Evolutionary conservation across 2,797 vertebrate genomes (phyloP), one percentile per base, ranked within the genome.

Genomic region (Crypturellus tataupa): DNA sequence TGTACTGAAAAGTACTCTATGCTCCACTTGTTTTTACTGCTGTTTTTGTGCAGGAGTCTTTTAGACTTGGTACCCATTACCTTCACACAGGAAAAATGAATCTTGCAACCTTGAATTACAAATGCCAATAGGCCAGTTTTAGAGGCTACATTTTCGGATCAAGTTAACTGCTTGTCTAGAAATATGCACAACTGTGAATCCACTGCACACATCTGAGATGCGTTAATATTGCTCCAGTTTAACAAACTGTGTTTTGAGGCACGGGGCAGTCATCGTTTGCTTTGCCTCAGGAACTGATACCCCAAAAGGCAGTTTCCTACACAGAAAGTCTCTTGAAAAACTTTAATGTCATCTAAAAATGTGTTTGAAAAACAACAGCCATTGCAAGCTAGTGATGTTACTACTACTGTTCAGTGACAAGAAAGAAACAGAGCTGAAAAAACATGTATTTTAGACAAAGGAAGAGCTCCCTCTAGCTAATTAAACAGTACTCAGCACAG

Each of bases 401-500:
- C 87, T 83, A 80, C 78, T 24, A 51, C 47, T 49, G n/a, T 42
- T 85, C 49, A 70, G 58, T 9, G 19, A 72, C 2, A 29, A 83
- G 82, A 78, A 91, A 68, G 78, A 87, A 72, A 46, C 46, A 73
- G 14, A 60, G 59, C 73, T 84, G 65, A 80, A 89, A 51, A 1
- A 8, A 35, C 6, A 9, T 10, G 0, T 44, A 60, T 86, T 76
- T 89, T 86, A 64, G 78, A 65, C 75, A 67, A 63, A 49, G 87
- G 44, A 46, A 84, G 95, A 94, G 96, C 95, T 96, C 98, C 97
- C 97, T 97, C 98, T 98, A 97, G 97, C 83, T 95, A 16, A 73
- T 19, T 49, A 9, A 33, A 64, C 1, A 15, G 10, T 3, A 24
- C 40, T 92, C 70, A 47, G 40, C 82, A 81, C 59, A 51, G 29